These are phyloP conservation scores for Heteronetta atricapilla DNA, from an alignment of 2,113 vertebrate species.

Conservation along the genomic window DNA sequence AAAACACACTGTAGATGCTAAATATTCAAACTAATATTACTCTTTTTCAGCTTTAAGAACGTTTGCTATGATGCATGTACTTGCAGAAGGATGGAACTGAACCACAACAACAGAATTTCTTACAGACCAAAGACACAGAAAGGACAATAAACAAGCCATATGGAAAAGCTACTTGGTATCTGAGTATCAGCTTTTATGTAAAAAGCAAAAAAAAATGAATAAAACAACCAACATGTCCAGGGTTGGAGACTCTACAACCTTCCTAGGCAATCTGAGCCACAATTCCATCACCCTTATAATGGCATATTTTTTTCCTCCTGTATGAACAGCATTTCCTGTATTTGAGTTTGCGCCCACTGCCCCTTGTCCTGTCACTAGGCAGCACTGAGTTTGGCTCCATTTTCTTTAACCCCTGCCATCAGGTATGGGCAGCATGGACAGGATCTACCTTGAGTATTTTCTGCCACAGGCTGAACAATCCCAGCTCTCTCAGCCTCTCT, in stretches of 20 bases:
- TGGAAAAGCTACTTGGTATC: neutral
- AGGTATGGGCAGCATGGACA: neutral
- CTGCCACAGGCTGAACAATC: neutral
- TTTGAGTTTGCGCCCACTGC: fast-evolving
- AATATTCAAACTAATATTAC: neutral
- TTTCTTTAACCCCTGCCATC: neutral
- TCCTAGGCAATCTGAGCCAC: neutral
- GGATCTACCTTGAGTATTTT: neutral
- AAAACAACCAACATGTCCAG: neutral
- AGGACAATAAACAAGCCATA: neutral
- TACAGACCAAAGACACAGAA: fast-evolving
- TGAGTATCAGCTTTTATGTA: neutral
- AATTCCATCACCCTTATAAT: no score
- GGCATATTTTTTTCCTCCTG: neutral
- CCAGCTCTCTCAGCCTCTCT: neutral
- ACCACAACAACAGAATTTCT: neutral
- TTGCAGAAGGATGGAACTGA: neutral
- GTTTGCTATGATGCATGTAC: fast-evolving
- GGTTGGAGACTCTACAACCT: neutral
- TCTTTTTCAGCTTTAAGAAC: neutral
- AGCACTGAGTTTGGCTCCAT: neutral
- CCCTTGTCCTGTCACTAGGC: neutral
- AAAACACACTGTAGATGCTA: neutral
- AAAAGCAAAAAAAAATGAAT: neutral
- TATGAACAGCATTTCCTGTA: neutral